phyloP scores from a whole-genome alignment of 2,888 invertebrate species.

The Hesperia comma region DNA sequence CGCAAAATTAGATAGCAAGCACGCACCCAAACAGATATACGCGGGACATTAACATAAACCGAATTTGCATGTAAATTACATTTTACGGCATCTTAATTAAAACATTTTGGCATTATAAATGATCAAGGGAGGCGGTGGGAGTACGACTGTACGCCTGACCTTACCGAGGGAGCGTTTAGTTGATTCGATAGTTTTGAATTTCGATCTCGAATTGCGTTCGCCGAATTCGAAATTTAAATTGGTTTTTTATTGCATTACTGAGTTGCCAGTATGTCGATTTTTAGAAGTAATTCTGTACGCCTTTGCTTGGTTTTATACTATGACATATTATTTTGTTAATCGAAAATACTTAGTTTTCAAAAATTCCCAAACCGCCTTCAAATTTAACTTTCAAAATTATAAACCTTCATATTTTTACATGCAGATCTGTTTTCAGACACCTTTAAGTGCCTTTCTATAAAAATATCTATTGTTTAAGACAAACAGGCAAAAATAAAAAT shows the following conservation, averaged over 20 bases:
- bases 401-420: too few relatives aligned
- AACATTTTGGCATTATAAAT: slow-evolving; percentile 86
- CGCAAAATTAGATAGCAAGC: slow-evolving; percentile 84
- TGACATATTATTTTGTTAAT: too few relatives aligned
- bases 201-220: slow-evolving; percentile 38
- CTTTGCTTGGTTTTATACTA: slow-evolving; percentile 32
- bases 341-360: too few relatives aligned
- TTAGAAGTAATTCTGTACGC: slow-evolving; percentile 12
- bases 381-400: too few relatives aligned
- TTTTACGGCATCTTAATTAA: slow-evolving; percentile 86
- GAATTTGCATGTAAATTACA: slow-evolving; percentile 86
- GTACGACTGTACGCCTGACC: slow-evolving; percentile 75
- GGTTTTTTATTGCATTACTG: slow-evolving; percentile 41
- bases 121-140: slow-evolving; percentile 75
- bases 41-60: slow-evolving; percentile 85
- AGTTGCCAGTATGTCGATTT: slow-evolving; percentile 30
- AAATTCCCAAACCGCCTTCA: too few relatives aligned
- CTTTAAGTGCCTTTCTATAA: too few relatives aligned
- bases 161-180: slow-evolving; percentile 54
- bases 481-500: too few relatives aligned
- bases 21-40: slow-evolving; percentile 84
- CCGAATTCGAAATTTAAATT: slow-evolving; percentile 36
- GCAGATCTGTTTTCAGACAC: too few relatives aligned
- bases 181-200: slow-evolving; percentile 71
- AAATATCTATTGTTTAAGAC: too few relatives aligned